phyloP scores from a whole-genome alignment of 2,797 vertebrate genomes.

The Megalops cyprinoides region DNA sequence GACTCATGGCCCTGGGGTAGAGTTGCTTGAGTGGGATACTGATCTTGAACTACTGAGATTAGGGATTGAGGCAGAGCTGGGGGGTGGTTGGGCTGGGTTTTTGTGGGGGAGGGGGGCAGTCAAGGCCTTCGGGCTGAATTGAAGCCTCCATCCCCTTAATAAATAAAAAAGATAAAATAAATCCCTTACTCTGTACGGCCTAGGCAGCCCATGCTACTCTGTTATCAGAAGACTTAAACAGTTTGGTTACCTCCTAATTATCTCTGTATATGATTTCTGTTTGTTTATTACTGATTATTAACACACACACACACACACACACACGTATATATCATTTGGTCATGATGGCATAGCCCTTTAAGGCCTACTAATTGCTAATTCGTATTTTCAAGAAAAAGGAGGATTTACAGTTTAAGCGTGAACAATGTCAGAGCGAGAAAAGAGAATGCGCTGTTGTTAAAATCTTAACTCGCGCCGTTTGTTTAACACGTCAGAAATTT shows the following conservation, averaged over 20 bases:
- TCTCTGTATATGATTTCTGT: not conserved
- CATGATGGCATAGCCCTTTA: too few relatives aligned
- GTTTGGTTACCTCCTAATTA: not conserved
- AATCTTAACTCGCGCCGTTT: conserved; percentile 41
- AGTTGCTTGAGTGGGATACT: conserved; percentile 59
- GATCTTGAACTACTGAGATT: conserved; percentile 71
- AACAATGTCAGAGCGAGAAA: conserved; percentile 51
- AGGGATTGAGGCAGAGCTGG: conserved; percentile 55
- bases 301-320: not conserved
- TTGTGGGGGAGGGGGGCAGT: conserved; percentile 42
- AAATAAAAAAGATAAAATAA: too few relatives aligned
- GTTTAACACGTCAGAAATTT: conserved; percentile 58
- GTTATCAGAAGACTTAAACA: not conserved
- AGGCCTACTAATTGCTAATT: too few relatives aligned
- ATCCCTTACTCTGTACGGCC: conserved; percentile 1
- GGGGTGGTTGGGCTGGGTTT: conserved; percentile 33
- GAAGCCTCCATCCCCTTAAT: conserved; percentile 28
- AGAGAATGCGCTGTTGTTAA: conserved; percentile 31
- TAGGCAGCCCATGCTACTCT: not conserved
- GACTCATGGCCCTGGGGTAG: conserved; percentile 66
- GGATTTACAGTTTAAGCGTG: conserved; percentile 29
- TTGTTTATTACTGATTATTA: not conserved
- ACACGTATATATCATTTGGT: not conserved
- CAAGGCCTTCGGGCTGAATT: conserved; percentile 45
- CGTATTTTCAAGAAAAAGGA: too few relatives aligned